Evolutionary conservation across 64 coral and sea anemone genomes (phyloP).

Genomic region (Pocillopora verrucosa): DNA sequence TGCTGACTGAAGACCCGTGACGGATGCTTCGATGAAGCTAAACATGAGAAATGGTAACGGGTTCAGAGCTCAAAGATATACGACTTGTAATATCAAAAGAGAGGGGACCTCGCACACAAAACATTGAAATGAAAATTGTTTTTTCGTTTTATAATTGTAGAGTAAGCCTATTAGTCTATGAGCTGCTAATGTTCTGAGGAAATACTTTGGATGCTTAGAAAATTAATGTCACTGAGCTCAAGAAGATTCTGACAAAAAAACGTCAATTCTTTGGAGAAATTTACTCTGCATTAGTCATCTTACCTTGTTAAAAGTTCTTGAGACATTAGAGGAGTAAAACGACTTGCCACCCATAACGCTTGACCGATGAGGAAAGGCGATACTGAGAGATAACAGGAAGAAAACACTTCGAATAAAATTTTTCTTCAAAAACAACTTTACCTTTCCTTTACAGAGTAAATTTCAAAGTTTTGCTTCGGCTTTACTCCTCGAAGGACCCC

Average conservation of each 20-base stretch:
- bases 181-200: too few species aligned
- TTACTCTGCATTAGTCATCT: neutral
- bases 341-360: conserved; percentile 93
- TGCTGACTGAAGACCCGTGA: conserved; percentile 77
- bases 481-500: too few species aligned
- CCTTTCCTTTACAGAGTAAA: too few species aligned
- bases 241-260: too few species aligned
- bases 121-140: too few species aligned
- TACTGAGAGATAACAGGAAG: conserved; percentile 43
- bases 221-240: too few species aligned
- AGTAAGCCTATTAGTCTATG: too few species aligned
- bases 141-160: too few species aligned
- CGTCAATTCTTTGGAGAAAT: too few species aligned
- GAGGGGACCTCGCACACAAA: neutral
- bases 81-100: neutral
- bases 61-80: neutral
- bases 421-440: too few species aligned
- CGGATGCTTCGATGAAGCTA: conserved; percentile 92
- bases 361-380: conserved; percentile 97
- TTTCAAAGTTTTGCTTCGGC: too few species aligned
- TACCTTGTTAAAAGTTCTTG: conserved; percentile 82
- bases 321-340: conserved; percentile 82
- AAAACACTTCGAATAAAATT: neutral
- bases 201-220: too few species aligned
- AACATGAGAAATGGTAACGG: neutral